Evolutionary conservation across 2,888 invertebrate genomes (phyloP), one percentile per base, ranked within the genome.

Genomic region (Melikaiella ostensackeni): DNA sequence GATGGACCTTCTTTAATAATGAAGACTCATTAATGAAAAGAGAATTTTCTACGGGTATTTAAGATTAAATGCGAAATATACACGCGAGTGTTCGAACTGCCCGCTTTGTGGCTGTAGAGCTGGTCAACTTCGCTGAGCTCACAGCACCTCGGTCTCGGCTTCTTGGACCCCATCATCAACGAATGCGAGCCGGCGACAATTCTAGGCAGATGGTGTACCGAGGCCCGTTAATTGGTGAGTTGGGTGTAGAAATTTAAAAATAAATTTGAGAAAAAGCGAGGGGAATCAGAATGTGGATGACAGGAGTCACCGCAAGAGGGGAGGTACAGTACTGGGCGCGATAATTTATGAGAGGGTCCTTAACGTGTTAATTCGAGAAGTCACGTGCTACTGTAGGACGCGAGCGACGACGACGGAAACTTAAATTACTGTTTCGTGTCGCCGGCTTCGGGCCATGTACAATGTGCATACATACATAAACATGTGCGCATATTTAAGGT

Each of bases 351-450:
- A 66, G 80, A 75, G 74, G 78, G 75, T 84, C 82, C 83, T 84
- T 85, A 87, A 88, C 87, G 86, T 86, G 88, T 88, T 88, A 88
- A 88, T 88, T 86, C 86, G 84, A 83, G 80, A 81, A 85, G 86
- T 87, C 86, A 87, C 87, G 88, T 87, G 87, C 86, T 82, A 81
- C 79, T 42, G 63, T 50, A 75, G 35, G 27, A 35, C 24, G 27
- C 46, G 35, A 64, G 16, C 24, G 62, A 62, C 75, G 62, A 64
- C 84, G 83, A 82, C 86, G 85, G 86, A 86, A 88, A 87, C 88
- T 88, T 87, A 88, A 88, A 88, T 88, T 88, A 87, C 88, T 84
- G 86, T 87, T 87, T 85, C 86, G 87, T 88, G 88, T 87, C 86
- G 80, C 83, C 77, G 83, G 82, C 83, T 83, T 81, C 84, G 80